Evolutionary conservation across 1,140 invertebrate genomes (phyloP).

Genomic region (Tetranychus cinnabarinus): DNA sequence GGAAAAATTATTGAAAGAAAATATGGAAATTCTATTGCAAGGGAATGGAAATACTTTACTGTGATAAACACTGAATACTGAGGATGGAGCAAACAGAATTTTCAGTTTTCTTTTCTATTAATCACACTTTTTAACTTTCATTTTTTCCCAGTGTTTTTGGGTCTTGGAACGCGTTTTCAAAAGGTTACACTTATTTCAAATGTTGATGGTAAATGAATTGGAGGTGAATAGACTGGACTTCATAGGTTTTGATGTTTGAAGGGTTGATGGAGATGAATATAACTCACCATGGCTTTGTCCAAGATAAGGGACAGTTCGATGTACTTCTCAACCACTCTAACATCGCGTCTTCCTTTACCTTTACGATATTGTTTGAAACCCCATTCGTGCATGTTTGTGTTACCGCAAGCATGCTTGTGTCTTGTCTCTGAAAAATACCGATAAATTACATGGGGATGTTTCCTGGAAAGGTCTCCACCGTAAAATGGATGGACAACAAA

Average conservation of each 20-base stretch:
- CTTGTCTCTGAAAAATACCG: conserved; percentile 48
- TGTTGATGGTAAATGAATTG: too few species aligned
- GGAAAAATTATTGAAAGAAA: too few species aligned
- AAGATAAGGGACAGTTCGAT: conserved; percentile 75
- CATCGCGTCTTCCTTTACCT: conserved; percentile 31
- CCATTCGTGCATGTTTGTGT: conserved; percentile 48
- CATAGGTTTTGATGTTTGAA: background rate
- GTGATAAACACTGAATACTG: too few species aligned
- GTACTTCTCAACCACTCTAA: conserved; percentile 64
- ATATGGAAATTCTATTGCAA: too few species aligned
- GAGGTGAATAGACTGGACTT: background rate
- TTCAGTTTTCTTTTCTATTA: too few species aligned
- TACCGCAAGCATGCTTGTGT: conserved; percentile 60
- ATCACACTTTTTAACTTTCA: too few species aligned
- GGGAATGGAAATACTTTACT: too few species aligned
- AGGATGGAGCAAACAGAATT: too few species aligned
- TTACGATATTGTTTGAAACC: conserved; percentile 23
- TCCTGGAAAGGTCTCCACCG: conserved; percentile 81
- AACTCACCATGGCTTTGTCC: conserved; percentile 61
- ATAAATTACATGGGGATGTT: conserved; percentile 89
- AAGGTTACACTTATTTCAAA: too few species aligned
- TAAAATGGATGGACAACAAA: conserved; percentile 87
- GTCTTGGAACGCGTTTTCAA: too few species aligned
- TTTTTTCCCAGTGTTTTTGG: too few species aligned
- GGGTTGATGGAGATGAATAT: background rate